A percentile compares a stretch with the other conserved stretches of the same genome.
These are phyloP conservation scores for Ooceraea biroi DNA, from an alignment of 1,140 invertebrate genomes.

Conservation along the genomic window DNA sequence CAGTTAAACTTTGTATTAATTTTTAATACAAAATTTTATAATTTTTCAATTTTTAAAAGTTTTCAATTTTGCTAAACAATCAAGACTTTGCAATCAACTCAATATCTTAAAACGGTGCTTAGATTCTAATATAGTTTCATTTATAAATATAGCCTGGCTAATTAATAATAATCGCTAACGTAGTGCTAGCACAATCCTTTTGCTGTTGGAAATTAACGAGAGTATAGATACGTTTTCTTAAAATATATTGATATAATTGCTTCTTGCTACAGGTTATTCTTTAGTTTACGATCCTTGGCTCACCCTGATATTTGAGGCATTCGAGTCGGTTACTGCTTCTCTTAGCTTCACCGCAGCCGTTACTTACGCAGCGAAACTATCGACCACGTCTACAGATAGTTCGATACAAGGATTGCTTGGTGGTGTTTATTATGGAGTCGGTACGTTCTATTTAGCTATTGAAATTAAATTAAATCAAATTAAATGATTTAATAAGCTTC, in stretches of 20 bases:
- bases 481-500: too few relatives aligned
- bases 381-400: constrained; percentile 92
- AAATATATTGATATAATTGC: neutral
- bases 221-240: neutral
- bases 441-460: constrained; percentile 84
- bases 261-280: constrained; percentile 90
- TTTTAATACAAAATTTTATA: too few relatives aligned
- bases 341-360: constrained; percentile 93
- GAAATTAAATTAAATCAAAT: too few relatives aligned
- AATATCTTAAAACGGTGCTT: too few relatives aligned
- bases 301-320: constrained; percentile 93
- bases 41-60: too few relatives aligned
- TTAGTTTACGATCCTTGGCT: constrained; percentile 93
- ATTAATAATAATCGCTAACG: too few relatives aligned
- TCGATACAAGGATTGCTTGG: constrained; percentile 94
- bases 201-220: constrained; percentile 14
- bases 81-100: too few relatives aligned
- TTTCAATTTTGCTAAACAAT: too few relatives aligned
- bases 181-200: too few relatives aligned
- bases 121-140: too few relatives aligned
- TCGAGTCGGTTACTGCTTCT: constrained; percentile 94
- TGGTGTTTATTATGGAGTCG: constrained; percentile 93
- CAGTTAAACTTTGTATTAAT: too few relatives aligned
- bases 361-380: constrained; percentile 92
- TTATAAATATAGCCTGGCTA: too few relatives aligned